Base-by-base conservation (phyloP, 2,797 vertebrate genomes). In the Pampus argenteus region DNA sequence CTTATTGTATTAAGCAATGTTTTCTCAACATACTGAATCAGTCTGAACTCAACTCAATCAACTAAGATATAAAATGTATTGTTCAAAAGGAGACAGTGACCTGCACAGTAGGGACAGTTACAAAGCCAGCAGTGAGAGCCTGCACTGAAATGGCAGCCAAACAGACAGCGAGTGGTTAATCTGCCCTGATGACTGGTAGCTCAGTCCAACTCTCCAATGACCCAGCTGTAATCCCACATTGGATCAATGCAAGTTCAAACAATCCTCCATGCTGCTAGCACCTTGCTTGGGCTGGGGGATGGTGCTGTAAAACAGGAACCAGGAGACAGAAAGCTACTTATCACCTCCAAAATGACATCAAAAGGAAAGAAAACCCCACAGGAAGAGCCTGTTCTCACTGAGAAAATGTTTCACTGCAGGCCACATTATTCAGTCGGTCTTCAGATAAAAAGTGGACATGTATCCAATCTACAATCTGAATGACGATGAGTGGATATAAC, bases 241-340 rank as follows among this genome's bases (percentile, higher is more conserved):
- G 83, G 90, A 94, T 94, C 92, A 89, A 92, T 93, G 89, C 88
- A 83, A 92, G 91, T 91, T 91, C 91, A 93, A 92, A 93, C 91
- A 89, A 92, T 87, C 87, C 88, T 91, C 86, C 73, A 74, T 84
- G 84, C 90, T 86, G 89, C 88, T 91, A 83, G 78, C 88, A 90
- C 88, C 91, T 91, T 90, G 87, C 80, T 83, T 57, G 54, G 71
- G 86, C 77, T 85, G 78, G 76, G 88, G 84, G 86, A 79, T 77
- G 74, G 88, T 84, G 75, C 76, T 80, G 82, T 70, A 85, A 89
- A 76, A 88, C 81, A 64, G 84, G 84, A 75, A 89, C 84, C 88
- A 64, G 74, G 87, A 88, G 83, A 91, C 74, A 78, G 78, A 91
- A 92, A 94, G 91, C 89, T 92, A 93, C 92, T 94, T 94, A 93